Conservation (phyloP, 1,140 invertebrate species). For the Drosophila watanabei region DNA sequence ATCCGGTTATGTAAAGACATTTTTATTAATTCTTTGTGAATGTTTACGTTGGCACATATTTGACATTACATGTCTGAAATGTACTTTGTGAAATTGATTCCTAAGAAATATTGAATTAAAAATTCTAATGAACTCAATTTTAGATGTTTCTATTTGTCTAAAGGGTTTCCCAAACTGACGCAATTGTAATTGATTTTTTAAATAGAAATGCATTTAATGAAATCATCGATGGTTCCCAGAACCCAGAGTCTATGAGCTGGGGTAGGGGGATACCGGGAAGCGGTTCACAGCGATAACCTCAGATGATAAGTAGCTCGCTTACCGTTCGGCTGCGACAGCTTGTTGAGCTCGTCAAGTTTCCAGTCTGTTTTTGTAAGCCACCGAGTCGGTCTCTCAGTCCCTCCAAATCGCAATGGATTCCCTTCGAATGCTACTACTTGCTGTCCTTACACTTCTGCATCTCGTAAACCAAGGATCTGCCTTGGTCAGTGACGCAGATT, state of each 20-base stretch:
- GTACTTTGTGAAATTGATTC: not conserved
- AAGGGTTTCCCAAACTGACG: not conserved
- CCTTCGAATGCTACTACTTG: not conserved
- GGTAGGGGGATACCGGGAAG: not conserved
- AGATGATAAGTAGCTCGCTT: not conserved
- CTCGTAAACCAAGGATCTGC: not conserved
- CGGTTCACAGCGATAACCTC: conserved; percentile 1
- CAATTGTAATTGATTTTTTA: not conserved
- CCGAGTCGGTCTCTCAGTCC: not conserved
- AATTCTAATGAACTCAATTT: not conserved
- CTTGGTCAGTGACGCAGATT: conserved; percentile 5
- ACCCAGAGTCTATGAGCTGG: not conserved
- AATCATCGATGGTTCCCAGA: not conserved
- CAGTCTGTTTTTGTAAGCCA: not conserved
- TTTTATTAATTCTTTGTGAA: not conserved
- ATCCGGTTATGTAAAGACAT: not conserved
- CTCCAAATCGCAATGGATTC: not conserved
- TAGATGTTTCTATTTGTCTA: too few relatives aligned
- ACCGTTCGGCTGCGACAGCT: not conserved
- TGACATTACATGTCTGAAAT: too few relatives aligned
- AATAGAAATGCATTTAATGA: not conserved
- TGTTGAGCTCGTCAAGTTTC: not conserved
- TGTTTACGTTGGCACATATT: too few relatives aligned
- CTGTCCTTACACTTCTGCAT: not conserved
- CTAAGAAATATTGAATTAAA: not conserved